Evolutionary conservation across 1,140 invertebrate genomes (phyloP).

Genomic region (Caenorhabditis briggsae): DNA sequence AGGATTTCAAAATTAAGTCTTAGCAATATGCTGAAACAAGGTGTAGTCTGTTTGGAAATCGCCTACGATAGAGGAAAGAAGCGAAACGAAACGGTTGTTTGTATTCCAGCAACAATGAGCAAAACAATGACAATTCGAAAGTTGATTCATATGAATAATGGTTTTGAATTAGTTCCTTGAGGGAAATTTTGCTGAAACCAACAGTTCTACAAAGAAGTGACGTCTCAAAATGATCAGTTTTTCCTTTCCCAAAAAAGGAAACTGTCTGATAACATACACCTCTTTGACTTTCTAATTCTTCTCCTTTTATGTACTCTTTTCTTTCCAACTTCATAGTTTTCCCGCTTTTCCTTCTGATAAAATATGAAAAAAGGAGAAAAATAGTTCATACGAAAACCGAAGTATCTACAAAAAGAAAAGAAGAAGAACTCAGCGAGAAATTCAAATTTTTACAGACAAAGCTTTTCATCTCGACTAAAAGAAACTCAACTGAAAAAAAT

Average conservation of each 20-base stretch:
- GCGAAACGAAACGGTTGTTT: too few relatives aligned
- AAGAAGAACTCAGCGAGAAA: background rate
- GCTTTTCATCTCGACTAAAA: background rate
- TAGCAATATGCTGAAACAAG: too few relatives aligned
- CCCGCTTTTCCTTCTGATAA: background rate
- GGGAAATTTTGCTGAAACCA: background rate
- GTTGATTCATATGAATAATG: too few relatives aligned
- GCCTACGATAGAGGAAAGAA: too few relatives aligned
- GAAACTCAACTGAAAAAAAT: background rate
- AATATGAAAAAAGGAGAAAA: background rate
- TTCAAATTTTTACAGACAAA: background rate
- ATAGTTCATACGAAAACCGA: constrained; percentile 1
- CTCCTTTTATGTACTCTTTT: constrained; percentile 1
- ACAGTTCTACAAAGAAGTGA: background rate
- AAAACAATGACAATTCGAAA: too few relatives aligned
- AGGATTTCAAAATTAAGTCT: too few relatives aligned
- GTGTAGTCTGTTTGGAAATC: too few relatives aligned
- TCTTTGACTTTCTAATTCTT: background rate
- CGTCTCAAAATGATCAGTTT: background rate
- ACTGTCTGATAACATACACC: constrained; percentile 26
- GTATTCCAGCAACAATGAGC: too few relatives aligned
- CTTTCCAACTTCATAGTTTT: background rate
- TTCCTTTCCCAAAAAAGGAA: background rate
- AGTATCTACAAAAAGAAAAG: background rate
- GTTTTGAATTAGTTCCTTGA: too few relatives aligned